phyloP scores from a whole-genome alignment of 2,797 vertebrate genomes.

The Thaleichthys pacificus region DNA sequence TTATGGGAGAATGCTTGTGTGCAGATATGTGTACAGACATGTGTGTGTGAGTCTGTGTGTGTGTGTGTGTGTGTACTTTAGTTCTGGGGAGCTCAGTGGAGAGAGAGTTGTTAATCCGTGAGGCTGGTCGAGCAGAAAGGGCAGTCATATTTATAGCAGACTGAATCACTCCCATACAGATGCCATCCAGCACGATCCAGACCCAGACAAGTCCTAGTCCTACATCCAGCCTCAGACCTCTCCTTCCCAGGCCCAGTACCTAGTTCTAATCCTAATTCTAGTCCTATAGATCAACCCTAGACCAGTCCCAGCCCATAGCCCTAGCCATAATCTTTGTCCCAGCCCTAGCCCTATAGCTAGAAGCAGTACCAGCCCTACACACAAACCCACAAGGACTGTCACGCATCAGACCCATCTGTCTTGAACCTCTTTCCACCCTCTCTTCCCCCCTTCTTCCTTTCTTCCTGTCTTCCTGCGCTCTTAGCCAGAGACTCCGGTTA shows the following conservation, averaged over 20 bases:
- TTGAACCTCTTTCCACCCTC: too few species aligned
- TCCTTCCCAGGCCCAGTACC: constrained; percentile 2
- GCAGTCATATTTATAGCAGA: constrained; percentile 92
- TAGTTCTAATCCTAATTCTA: too few species aligned
- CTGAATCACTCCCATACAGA: constrained; percentile 83
- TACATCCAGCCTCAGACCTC: constrained; percentile 31
- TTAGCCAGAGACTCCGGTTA: too few species aligned
- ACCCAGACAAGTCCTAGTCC: too few species aligned
- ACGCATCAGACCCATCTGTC: too few species aligned
- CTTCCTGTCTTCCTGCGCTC: too few species aligned
- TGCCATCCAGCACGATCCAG: constrained; percentile 27
- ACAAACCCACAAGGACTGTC: neutral
- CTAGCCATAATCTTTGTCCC: too few species aligned
- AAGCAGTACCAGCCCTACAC: neutral
- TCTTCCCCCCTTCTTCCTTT: too few species aligned
- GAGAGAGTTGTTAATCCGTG: constrained; percentile 83
- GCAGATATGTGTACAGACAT: neutral
- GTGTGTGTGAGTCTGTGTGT: neutral
- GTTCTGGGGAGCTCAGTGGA: constrained; percentile 57
- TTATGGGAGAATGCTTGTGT: neutral
- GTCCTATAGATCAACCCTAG: too few species aligned
- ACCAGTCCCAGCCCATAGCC: too few species aligned
- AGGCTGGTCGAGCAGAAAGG: constrained; percentile 84
- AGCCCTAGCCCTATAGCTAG: too few species aligned
- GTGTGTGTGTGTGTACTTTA: constrained; percentile 13